phyloP scores from a whole-genome alignment of 2,797 vertebrate species.

The Neosalanx taihuensis region DNA sequence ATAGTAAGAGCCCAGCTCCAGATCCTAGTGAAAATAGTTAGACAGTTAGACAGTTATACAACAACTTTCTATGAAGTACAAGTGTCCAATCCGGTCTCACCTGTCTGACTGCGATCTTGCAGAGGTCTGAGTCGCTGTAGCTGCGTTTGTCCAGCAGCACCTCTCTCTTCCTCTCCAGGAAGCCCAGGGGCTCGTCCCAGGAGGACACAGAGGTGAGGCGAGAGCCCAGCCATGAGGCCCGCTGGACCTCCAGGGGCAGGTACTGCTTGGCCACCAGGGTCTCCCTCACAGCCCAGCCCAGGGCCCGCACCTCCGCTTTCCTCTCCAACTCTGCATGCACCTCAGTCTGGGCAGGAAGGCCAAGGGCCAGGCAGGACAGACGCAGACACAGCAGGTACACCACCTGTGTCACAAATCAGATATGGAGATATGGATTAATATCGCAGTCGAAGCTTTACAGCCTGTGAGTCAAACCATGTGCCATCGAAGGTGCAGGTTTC shows the following conservation, averaged over 20 bases:
- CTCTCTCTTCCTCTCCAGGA: constrained; percentile 66
- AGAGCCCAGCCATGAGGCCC: constrained; percentile 27
- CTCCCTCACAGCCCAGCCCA: constrained; percentile 66
- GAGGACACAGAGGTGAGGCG: constrained; percentile 55
- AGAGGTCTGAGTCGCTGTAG: constrained; percentile 78
- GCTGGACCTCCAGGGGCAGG: constrained; percentile 55
- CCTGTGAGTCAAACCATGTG: too few species aligned
- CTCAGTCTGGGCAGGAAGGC: constrained; percentile 56
- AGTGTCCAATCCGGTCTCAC: constrained; percentile 10
- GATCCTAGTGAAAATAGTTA: constrained; percentile 54
- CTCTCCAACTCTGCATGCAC: constrained; percentile 68
- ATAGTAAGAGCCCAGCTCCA: constrained; percentile 50
- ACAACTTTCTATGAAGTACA: too few species aligned
- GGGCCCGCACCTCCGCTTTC: constrained; percentile 54
- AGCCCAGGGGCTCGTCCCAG: constrained; percentile 72
- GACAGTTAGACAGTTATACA: neutral
- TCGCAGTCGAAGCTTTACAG: too few species aligned
- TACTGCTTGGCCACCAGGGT: constrained; percentile 68
- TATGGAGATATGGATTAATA: too few species aligned
- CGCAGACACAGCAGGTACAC: constrained; percentile 74
- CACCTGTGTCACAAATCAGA: neutral
- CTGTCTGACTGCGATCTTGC: constrained; percentile 59
- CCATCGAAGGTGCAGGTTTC: too few species aligned
- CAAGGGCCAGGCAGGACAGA: constrained; percentile 70
- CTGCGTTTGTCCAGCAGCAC: constrained; percentile 70